Evolutionary conservation across 2,797 vertebrate species (phyloP).

Genomic region (Lacerta viridis): DNA sequence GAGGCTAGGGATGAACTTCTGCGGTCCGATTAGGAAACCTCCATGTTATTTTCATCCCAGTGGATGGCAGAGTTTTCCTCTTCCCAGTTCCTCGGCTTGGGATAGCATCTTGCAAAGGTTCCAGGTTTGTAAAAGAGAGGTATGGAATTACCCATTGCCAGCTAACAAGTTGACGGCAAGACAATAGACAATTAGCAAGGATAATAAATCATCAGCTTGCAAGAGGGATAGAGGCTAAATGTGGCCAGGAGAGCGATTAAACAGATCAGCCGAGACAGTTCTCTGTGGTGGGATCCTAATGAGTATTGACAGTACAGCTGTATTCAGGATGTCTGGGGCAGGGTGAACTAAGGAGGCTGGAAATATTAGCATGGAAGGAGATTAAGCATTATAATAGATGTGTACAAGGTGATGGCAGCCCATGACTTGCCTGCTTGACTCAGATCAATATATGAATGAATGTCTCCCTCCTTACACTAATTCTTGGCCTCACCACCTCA

Average conservation of each 20-base stretch:
- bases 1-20: conserved; percentile 43
- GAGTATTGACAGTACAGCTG: conserved; percentile 53
- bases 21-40: conserved; percentile 40
- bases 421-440: neutral
- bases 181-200: conserved; percentile 55
- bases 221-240: conserved; percentile 57
- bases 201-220: conserved; percentile 62
- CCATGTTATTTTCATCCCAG: neutral
- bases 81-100: neutral
- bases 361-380: conserved; percentile 19
- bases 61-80: neutral
- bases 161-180: conserved; percentile 49
- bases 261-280: conserved; percentile 55
- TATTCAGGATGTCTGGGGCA: neutral
- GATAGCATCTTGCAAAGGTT: neutral
- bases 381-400: neutral
- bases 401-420: too few species aligned
- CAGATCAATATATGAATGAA: neutral
- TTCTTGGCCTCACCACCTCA: neutral
- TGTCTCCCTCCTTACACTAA: too few species aligned
- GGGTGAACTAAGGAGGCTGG: neutral
- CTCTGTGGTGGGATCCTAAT: conserved; percentile 47
- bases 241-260: conserved; percentile 61
- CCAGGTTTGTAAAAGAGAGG: conserved; percentile 12
- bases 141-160: conserved; percentile 53